phyloP scores from a whole-genome alignment of 2,888 invertebrate genomes.

The Macrophya alboannulata region DNA sequence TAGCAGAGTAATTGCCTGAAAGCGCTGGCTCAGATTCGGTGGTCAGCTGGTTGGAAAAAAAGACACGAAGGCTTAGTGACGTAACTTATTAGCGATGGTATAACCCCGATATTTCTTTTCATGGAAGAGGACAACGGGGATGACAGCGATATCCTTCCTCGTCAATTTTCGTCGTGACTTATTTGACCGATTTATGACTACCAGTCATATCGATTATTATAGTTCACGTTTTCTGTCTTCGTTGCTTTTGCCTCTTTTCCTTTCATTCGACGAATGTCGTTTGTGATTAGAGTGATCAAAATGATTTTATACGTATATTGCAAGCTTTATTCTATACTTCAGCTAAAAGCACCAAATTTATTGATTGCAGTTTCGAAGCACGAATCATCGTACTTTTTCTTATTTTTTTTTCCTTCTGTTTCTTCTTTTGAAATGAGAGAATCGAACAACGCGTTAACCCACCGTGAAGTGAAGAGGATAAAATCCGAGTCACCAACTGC shows the following conservation, averaged over 20 bases:
- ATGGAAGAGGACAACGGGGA: neutral
- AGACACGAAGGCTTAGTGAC: constrained; percentile 16
- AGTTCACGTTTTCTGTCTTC: neutral
- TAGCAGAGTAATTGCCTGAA: constrained; percentile 19
- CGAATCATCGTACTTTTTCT: neutral
- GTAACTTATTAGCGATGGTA: constrained; percentile 27
- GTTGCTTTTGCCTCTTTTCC: neutral
- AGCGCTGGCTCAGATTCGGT: neutral
- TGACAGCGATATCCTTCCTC: constrained; percentile 3
- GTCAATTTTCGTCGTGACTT: neutral
- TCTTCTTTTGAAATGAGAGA: neutral
- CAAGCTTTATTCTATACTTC: neutral
- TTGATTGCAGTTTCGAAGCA: neutral
- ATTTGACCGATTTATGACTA: neutral
- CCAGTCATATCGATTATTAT: constrained; percentile 12
- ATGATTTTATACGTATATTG: neutral
- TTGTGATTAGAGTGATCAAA: neutral
- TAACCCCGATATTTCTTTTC: constrained; percentile 2
- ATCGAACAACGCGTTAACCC: neutral
- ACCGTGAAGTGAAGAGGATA: neutral
- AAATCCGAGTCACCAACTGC: constrained; percentile 29
- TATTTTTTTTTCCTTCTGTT: neutral
- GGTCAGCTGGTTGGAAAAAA: constrained; percentile 5
- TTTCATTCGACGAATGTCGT: neutral
- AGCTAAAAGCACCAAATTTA: neutral